Evolutionary conservation across 1,140 invertebrate species (phyloP), one percentile per base, ranked within the genome.

Genomic region (Steinernema feltiae): DNA sequence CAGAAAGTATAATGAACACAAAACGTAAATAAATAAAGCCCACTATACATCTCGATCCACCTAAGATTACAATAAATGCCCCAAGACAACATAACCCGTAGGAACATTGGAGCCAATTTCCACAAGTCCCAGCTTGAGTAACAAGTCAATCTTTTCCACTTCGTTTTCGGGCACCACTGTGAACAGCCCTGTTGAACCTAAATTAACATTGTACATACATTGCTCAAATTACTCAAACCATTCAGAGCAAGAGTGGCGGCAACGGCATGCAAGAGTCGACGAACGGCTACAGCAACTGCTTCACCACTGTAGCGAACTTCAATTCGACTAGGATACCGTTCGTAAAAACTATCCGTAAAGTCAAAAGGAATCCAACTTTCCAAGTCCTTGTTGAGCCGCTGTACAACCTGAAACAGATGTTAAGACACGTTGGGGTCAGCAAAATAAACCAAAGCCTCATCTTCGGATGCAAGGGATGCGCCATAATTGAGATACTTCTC

Each of bases 51-150:
- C n/a, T n/a, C n/a, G n/a, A n/a, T n/a, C n/a, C n/a, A n/a, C n/a
- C n/a, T n/a, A n/a, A n/a, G n/a, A n/a, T n/a, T 63, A 63, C 15
- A 63, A 27, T 63, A 63, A 63, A 63, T 63, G 53, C 53, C 53
- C 53, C 24, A 63, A 27, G 24, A 63, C 53, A 27, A 63, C 53
- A 27, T 17, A 27, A 63, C 53, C 53, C 53, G 53, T 63, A 3
- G 53, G 7, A 15, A 27, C 24, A 27, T n/a, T 63, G 15, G 53
- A 15, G 53, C 24, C 24, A 12, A 63, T 27, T 63, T 63, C 53
- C 24, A 21, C 24, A 7, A 63, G 24, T 12, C 53, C 53, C 12
- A 63, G 24, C 24, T 63, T 63, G 3, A 63, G 24, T 7, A 63
- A 21, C 53, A 63, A 21, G 24, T 63, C 53, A 27, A 63, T 63